Base-by-base conservation (phyloP, 2,113 vertebrate genomes). In the Ascaphus truei region DNA sequence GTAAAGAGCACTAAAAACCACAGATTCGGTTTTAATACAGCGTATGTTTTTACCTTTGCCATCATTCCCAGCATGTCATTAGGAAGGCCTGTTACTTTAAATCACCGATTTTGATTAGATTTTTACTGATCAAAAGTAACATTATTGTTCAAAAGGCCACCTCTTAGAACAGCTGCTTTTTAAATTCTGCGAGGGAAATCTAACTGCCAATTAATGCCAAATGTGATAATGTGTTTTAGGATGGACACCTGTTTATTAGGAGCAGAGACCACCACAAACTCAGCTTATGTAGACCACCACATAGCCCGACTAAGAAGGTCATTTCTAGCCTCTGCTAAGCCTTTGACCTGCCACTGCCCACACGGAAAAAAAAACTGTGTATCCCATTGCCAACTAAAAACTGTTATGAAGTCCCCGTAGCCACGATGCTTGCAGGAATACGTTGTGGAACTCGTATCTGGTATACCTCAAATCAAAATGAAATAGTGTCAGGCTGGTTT, bases 401-500 rank as follows among this genome's bases (percentile, higher is more conserved):
- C 43, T 23, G n/a, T n/a, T n/a, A 31, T 20, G n/a, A 37, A 64
- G 23, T 58, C 31, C 30, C 36, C 12, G 27, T 4, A 31, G 48
- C 26, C 22, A 37, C 25, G 30, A 71, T 13, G 12, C 13, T 30
- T 61, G 43, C 45, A 52, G 25, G 25, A 71, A 71, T 61, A 52
- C 45, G 52, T 20, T 31, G 56, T 26, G 47, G 76, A 84, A 87
- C 81, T 62, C 78, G 85, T 85, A 80, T 73, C 78, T 88, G 63
- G 79, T 86, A 77, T 68, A 65, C 79, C 83, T 73, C 75, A 86
- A 85, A 91, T 83, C 78, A 76, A 77, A 84, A 84, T 75, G 75
- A 87, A 78, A 86, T 88, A 85, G 86, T 87, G 82, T 86, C 82
- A 76, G 75, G 76, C 76, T 86, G 80, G 76, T 76, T 86, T 51